Evolutionary conservation across 2,113 vertebrate species (phyloP), one percentile per base, ranked within the genome.

Genomic region (Coturnix japonica): DNA sequence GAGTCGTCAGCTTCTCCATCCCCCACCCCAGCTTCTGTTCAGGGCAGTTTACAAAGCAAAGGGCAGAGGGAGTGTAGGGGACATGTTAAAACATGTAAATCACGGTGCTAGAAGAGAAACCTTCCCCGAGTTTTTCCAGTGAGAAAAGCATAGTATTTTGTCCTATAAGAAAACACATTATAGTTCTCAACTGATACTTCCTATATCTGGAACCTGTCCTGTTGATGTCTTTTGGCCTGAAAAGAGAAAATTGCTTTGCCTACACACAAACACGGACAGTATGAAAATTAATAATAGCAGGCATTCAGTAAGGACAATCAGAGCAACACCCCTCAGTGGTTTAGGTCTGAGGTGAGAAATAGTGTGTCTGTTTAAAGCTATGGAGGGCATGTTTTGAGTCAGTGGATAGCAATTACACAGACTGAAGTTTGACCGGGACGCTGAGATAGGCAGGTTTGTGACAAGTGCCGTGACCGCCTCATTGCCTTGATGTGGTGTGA

Each of bases 11-110:
- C 30, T 57, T 44, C 21, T 20, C 10, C 49, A 39, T 60, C 35
- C 5, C 13, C 33, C 16, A 37, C 28, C 18, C 3, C 1, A 39
- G 23, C 30, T 67, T 0, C 0, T 53, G 39, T 57, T 66, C 64
- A 76, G 47, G 28, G 7, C 33, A 8, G 3, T 3, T 51, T 78
- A 25, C 22, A 81, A 83, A 15, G 13, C 23, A 69, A 81, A 78
- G 25, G 16, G 5, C 3, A 4, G 2, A 31, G 13, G 2, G 3
- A 37, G 80, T 56, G 23, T 10, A 25, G 41, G 1, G 3, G n/a
- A 33, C 14, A 5, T 8, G 13, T 7, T 6, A 79, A 81, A 79
- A 49, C 9, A 20, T 1, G 63, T 35, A 86, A 83, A 46, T 54
- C 37, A 54, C 70, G 13, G 28, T 43, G 18, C 19, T 23, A 8